Evolutionary conservation across 2,888 invertebrate species (phyloP), one percentile per base, ranked within the genome.

Genomic region (Neuroscelio doddi): DNA sequence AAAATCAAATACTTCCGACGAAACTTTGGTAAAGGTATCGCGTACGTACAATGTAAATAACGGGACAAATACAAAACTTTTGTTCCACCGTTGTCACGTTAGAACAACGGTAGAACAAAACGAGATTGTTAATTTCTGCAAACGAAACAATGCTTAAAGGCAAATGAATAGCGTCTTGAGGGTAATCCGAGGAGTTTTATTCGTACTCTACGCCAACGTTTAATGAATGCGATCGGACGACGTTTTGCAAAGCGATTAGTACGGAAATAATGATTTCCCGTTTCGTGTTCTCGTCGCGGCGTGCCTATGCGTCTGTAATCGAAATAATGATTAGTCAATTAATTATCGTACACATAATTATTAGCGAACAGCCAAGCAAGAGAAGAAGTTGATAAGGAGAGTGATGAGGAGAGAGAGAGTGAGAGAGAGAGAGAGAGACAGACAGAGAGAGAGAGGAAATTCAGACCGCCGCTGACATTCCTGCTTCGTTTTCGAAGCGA

Each of bases 281-380:
- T 50, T 59, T 62, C 56, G 49, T 39, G 69, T 64, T 53, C 51
- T 46, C 30, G 46, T 45, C 44, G 53, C 34, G 57, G 32, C 39
- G 70, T 27, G 57, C 49, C 62, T 57, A 47, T 55, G 44, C 49
- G 56, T 55, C 55, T 58, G 72, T 72, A 74, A 75, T 74, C 71
- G 77, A 74, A 75, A 77, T 78, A 79, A 80, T 78, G 80, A 83
- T 83, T 82, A 81, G 82, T 81, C 82, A 80, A 82, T 83, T 83
- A 80, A 83, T 82, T 80, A 81, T 79, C 78, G 81, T 76, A 78
- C 78, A 75, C 81, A 80, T 80, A 82, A 82, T 83, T 82, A 83
- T 82, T 77, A 81, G 76, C 74, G 80, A 80, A 77, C 77, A 78
- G 72, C 74, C 65, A 73, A 71, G 68, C 55, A 71, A 64, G 17